Evolutionary conservation across 2,797 vertebrate genomes (phyloP), one percentile per base, ranked within the genome.

Genomic region (Rhinophrynus dorsalis): DNA sequence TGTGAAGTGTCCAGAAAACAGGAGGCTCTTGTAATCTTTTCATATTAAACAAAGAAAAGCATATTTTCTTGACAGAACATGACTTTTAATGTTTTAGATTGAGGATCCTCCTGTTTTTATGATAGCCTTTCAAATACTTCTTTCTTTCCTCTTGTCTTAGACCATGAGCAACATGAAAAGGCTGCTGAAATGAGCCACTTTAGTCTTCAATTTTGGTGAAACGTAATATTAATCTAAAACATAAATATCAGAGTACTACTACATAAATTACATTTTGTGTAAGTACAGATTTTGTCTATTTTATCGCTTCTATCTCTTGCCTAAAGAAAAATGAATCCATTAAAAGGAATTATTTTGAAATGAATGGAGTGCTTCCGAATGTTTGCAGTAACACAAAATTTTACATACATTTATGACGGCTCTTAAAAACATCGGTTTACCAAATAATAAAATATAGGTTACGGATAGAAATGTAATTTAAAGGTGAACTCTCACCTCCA

Each of bases 11-110:
- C 48, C 18, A 44, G 21, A 0, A 42, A 60, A 42, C 29, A 71
- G 55, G 15, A 3, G 59, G 4, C 24, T 64, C n/a, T 15, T 1
- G 6, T 0, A 23, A 23, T 38, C 56, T 58, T 40, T 64, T 66
- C 13, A 44, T 65, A 6, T 63, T 17, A 44, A 73, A 7, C 0
- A 51, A 2, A 48, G n/a, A 8, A n/a, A 73, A 74, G 50, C 7
- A 44, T 0, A 6, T 78, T 76, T 76, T 58, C 21, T 63, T 77
- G 67, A 48, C 35, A 61, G 26, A 30, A 10, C 11, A 37, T 70
- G 58, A 57, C 50, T 54, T 78, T 44, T 63, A 5, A 13, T 64
- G 40, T 13, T 40, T 56, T 71, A 13, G 17, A 58, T 2, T 8
- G 42, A 38, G n/a, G 50, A 17, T 2, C 0, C 7, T 15, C 21